Conservation (phyloP, 2,113 vertebrate species). For the Myanophis thanlyinensis region DNA sequence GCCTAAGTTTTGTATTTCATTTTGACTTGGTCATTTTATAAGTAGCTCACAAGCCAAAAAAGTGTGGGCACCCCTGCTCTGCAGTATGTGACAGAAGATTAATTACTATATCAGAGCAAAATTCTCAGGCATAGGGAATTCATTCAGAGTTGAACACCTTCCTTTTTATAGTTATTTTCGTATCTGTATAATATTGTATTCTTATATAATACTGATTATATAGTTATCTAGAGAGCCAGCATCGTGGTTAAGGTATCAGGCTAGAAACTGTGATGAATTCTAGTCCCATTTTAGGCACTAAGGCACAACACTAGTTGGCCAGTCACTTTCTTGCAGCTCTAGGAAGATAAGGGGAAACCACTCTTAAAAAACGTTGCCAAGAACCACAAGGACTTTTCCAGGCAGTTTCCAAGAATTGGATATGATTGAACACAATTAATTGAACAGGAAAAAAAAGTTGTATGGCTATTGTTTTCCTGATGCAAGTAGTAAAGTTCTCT, state of each 20-base stretch:
- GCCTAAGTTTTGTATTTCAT: no score
- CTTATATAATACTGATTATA: background rate
- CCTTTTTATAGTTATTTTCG: background rate
- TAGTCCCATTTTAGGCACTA: background rate
- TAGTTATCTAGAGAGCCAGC: background rate
- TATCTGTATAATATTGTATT: background rate
- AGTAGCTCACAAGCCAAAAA: no score
- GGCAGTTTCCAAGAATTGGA: background rate
- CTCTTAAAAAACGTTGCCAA: background rate
- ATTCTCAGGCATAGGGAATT: background rate
- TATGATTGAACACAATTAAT: background rate
- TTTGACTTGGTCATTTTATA: no score
- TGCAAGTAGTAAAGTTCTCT: background rate
- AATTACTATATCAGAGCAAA: background rate
- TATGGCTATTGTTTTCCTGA: background rate
- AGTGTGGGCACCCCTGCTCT: no score
- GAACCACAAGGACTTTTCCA: background rate
- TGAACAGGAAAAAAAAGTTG: background rate
- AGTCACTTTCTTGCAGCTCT: background rate
- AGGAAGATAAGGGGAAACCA: background rate
- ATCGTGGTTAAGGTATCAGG: background rate
- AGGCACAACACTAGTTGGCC: background rate
- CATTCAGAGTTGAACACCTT: background rate
- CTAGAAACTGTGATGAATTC: background rate
- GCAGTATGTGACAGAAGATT: background rate